Percentiles rank a stretch among this genome's conserved stretches.
phyloP scores from a whole-genome alignment of 1,140 invertebrate species.

The Battus philenor region DNA sequence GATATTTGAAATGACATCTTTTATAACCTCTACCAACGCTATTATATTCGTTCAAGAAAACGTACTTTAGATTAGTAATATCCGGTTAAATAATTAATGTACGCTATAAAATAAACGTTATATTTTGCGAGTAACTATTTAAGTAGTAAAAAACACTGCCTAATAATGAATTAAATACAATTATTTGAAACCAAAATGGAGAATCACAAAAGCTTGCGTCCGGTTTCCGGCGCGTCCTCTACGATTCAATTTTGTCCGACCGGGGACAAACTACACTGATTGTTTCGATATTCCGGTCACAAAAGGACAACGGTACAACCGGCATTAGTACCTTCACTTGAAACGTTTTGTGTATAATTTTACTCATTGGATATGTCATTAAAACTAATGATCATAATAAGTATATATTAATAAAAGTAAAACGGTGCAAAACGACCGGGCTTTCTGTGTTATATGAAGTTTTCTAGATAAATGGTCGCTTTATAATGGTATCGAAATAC shows the following conservation, averaged over 20 bases:
- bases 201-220: constrained; percentile 35
- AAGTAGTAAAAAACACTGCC: background rate
- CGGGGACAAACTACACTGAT: constrained; percentile 67
- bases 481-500: no score
- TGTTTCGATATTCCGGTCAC: constrained; percentile 69
- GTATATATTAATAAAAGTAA: constrained; percentile 4
- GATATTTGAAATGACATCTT: no score
- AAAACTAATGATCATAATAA: constrained; percentile 17
- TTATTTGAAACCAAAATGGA: constrained; percentile 29
- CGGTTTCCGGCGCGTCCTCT: constrained; percentile 46
- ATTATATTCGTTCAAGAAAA: no score
- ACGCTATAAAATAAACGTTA: no score
- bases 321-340: constrained; percentile 10
- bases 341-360: constrained; percentile 15
- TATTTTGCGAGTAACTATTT: background rate
- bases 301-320: constrained; percentile 29
- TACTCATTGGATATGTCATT: constrained; percentile 13
- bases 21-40: no score
- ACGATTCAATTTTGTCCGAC: constrained; percentile 58
- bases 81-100: no score
- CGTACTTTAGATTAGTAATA: no score
- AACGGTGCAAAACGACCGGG: background rate
- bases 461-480: no score
- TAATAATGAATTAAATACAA: constrained; percentile 8
- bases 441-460: constrained; percentile 12